Base-by-base conservation (phyloP, 2,888 invertebrate genomes). In the Dryadula phaetusa region DNA sequence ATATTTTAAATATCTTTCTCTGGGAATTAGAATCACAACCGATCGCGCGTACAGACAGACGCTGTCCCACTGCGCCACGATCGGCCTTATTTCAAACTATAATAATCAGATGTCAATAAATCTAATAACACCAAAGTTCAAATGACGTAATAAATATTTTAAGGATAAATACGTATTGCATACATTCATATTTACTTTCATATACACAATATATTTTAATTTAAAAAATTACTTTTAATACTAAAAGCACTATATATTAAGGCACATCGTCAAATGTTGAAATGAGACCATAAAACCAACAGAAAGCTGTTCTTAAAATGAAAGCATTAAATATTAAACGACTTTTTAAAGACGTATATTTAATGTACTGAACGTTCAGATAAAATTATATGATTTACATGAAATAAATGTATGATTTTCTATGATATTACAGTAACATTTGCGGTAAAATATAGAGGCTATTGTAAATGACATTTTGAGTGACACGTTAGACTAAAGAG, bases 281-380 rank as follows among this genome's bases (percentile, higher is more conserved):
- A 56, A 56, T 40, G 56, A 56, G 22, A 56, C 56, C 12, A 56
- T 56, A 56, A 56, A 56, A 56, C 25, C 40, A 40, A 56, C 56
- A 56, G 22, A 56, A 56, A 56, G 56, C 56, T 40, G 56, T 56
- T 56, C 54, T 56, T 25, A 40, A 56, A 56, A 56, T 25, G 56
- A 40, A 56, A 56, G 40, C 56, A 56, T 56, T 25, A 56, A 56
- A 56, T 56, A 37, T 25, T 40, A 56, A 56, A 56, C 56, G 56
- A 40, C 25, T 56, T 56, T 56, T 56, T 40, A 40, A 56, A 56
- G 40, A 37, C 22, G 8, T 37, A 54, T n/a, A 40, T 56, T 56
- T 56, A 56, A 56, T 40, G 56, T 56, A 40, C 40, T 40, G 56
- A 40, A 22, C 37, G 25, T 56, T 61, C 20, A 28, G 61, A 44